These are phyloP conservation scores for Heteromyza rotundicornis DNA, from an alignment of 2,888 invertebrate species.

Conservation along the genomic window DNA sequence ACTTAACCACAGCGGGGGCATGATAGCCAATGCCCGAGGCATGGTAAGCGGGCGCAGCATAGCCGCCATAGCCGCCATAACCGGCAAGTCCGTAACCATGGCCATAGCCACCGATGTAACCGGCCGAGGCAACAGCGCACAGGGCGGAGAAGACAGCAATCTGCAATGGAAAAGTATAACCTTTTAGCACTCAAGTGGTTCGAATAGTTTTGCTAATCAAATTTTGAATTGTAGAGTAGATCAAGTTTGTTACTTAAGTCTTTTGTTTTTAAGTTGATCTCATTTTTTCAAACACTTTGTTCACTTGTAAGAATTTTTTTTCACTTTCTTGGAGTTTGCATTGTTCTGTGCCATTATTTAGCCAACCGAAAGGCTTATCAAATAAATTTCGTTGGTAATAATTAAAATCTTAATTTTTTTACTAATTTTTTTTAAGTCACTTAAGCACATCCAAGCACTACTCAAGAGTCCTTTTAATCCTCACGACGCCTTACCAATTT, in stretches of 20 bases:
- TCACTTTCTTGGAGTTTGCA: too few relatives aligned
- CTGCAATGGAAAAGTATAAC: constrained; percentile 31
- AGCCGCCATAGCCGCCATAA: constrained; percentile 58
- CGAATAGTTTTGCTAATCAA: constrained; percentile 26
- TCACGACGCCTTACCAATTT: constrained; percentile 65
- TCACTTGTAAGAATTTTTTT: background rate
- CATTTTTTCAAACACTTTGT: background rate
- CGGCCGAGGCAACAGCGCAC: constrained; percentile 62
- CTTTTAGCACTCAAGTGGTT: background rate
- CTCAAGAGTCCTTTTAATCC: too few relatives aligned
- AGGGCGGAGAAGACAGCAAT: constrained; percentile 60
- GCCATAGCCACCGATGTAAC: constrained; percentile 54
- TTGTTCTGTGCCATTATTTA: too few relatives aligned
- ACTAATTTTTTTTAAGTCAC: too few relatives aligned
- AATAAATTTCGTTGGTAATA: too few relatives aligned
- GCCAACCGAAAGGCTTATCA: too few relatives aligned
- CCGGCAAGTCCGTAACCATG: constrained; percentile 46
- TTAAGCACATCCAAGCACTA: too few relatives aligned
- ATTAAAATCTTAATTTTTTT: too few relatives aligned
- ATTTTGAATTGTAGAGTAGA: too few relatives aligned
- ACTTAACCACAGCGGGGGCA: constrained; percentile 52
- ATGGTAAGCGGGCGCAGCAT: constrained; percentile 44
- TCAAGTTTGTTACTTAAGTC: constrained; percentile 33
- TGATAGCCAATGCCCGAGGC: constrained; percentile 31
- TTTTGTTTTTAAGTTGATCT: constrained; percentile 24